Base-by-base conservation (phyloP, 2,797 vertebrate species). In the Hippocampus kuda region DNA sequence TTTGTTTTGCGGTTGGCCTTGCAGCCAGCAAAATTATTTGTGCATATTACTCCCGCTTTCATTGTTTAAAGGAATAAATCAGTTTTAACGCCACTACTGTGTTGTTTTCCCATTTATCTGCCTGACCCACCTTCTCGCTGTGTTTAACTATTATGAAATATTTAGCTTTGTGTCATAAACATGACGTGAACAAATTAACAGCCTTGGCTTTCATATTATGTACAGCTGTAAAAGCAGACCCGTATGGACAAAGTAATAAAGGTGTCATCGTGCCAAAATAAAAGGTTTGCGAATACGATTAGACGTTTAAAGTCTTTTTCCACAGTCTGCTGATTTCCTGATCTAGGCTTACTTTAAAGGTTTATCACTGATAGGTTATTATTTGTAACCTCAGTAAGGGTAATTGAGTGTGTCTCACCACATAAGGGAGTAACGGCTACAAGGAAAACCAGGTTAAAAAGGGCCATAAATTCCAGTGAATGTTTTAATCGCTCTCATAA, bases 1-100 rank as follows among this genome's bases (percentile, higher is more conserved):
- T 73, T 65, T 49, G 26, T 49, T 65, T 65, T n/a, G 10, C 8
- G n/a, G n/a, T 65, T 65, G 18, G 13, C n/a, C 38, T 61, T 20
- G 7, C 16, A 4, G 46, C 26, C 27, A 65, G 13, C 9, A 49
- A 26, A 20, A 53, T 49, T 49, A 53, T 27, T 77, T 82, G 62
- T 85, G 72, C 78, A 70, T 70, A 70, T 74, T 65, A 64, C 57
- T 54, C 59, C 13, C 34, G 70, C 65, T 66, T 22, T 73, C 46
- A 16, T 30, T 63, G 27, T 74, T 80, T 68, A 75, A 87, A 87
- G 76, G 72, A 80, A 81, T 56, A 6, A 54, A 75, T 27, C 44
- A 30, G 44, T 69, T 76, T 74, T 78, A 77, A 77, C 62, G 64
- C 69, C 73, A 72, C 9, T 66, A 12, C 15, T 67, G 18, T 65